Evolutionary conservation across 2,888 invertebrate species (phyloP).

Genomic region (Glaucopsyche alexis): DNA sequence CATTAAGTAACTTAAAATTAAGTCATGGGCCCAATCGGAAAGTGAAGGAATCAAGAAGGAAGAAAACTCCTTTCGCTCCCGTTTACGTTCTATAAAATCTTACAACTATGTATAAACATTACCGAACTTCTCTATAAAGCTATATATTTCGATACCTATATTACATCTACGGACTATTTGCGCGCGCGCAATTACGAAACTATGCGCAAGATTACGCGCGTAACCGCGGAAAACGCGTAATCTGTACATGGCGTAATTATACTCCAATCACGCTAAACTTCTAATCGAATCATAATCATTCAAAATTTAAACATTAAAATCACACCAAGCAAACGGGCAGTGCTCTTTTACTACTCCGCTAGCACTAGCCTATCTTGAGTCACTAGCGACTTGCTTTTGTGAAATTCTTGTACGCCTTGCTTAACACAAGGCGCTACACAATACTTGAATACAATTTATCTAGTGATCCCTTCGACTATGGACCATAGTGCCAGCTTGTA

Average conservation of each 20-base stretch:
- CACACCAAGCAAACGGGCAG: conserved; percentile 32
- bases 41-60: conserved; percentile 16
- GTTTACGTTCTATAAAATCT: conserved; percentile 61
- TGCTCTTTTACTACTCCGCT: conserved; percentile 20
- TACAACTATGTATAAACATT: conserved; percentile 69
- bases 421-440: not conserved
- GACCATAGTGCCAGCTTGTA: not conserved
- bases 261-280: not conserved
- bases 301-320: conserved; percentile 15
- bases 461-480: not conserved
- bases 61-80: not conserved
- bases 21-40: conserved; percentile 74
- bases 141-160: conserved; percentile 71
- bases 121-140: conserved; percentile 66
- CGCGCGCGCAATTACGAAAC: conserved; percentile 38
- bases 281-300: not conserved
- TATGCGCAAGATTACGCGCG: conserved; percentile 25
- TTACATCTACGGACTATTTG: conserved; percentile 48
- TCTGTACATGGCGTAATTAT: conserved; percentile 5
- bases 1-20: conserved; percentile 69
- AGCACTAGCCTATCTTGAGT: not conserved
- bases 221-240: conserved; percentile 16
- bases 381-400: not conserved
- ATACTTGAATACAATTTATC: not conserved
- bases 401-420: too few relatives aligned